These are phyloP conservation scores for Melolontha melolontha DNA, from an alignment of 2,888 invertebrate species.

Conservation along the genomic window DNA sequence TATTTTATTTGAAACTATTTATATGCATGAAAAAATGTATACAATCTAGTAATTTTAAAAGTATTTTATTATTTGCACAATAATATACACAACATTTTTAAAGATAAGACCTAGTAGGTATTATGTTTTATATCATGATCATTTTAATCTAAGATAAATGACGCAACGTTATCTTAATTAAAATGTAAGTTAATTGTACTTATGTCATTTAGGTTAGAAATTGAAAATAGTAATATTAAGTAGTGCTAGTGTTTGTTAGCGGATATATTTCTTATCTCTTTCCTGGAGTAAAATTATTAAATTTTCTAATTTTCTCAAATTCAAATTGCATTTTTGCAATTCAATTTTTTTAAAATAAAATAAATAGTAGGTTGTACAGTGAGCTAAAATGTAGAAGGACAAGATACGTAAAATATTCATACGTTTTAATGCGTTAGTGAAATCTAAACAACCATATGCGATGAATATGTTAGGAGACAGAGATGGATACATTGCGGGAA, in stretches of 20 bases:
- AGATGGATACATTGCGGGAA: constrained; percentile 9
- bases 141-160: constrained; percentile 45
- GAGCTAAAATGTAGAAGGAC: too few relatives aligned
- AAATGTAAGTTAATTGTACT: constrained; percentile 23
- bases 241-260: too few relatives aligned
- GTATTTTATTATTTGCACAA: constrained; percentile 27
- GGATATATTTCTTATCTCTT: too few relatives aligned
- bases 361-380: too few relatives aligned
- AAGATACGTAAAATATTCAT: too few relatives aligned
- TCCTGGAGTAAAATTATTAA: too few relatives aligned
- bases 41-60: background rate
- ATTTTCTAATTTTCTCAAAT: too few relatives aligned
- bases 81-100: constrained; percentile 1
- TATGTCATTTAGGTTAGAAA: constrained; percentile 11
- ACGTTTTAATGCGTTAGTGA: background rate
- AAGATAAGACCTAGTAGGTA: background rate
- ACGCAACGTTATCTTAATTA: constrained; percentile 43
- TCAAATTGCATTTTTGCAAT: too few relatives aligned
- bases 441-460: constrained; percentile 13
- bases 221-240: constrained; percentile 6
- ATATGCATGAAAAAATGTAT: background rate
- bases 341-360: too few relatives aligned
- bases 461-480: background rate
- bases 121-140: constrained; percentile 41
- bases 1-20: too few relatives aligned